These are phyloP conservation scores for Drosophila virilis DNA, from an alignment of 1,140 invertebrate species.

Conservation along the genomic window DNA sequence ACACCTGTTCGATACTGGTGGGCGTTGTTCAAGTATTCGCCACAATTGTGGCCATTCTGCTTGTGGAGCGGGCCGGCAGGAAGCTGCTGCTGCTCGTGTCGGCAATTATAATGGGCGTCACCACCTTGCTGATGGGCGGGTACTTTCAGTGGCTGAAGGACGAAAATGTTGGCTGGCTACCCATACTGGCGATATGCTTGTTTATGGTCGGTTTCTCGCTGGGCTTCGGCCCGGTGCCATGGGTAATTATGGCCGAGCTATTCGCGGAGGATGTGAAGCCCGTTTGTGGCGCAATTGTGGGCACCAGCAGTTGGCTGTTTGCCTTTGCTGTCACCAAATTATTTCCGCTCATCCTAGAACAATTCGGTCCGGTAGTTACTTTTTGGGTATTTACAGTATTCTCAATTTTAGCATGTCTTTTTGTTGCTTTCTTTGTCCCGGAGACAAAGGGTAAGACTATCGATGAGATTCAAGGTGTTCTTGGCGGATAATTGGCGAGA, in stretches of 20 bases:
- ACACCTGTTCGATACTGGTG: constrained; percentile 88
- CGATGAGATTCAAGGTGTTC: constrained; percentile 86
- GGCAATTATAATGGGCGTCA: constrained; percentile 86
- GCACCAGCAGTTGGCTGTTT: constrained; percentile 90
- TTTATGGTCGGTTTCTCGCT: constrained; percentile 92
- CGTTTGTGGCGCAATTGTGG: constrained; percentile 89
- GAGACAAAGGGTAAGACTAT: constrained; percentile 90
- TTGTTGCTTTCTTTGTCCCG: constrained; percentile 87
- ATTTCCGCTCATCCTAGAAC: constrained; percentile 67
- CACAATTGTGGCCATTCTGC: constrained; percentile 87
- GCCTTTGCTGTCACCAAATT: constrained; percentile 92
- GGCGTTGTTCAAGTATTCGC: constrained; percentile 89
- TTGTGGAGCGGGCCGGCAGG: constrained; percentile 89
- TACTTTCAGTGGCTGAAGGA: constrained; percentile 85
- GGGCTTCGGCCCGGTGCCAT: constrained; percentile 93
- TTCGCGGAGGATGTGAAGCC: constrained; percentile 91
- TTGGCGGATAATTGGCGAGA: neutral
- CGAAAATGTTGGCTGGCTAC: constrained; percentile 86
- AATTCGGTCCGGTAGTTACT: constrained; percentile 86
- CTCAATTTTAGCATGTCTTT: constrained; percentile 86
- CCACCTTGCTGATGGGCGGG: constrained; percentile 86
- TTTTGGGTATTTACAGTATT: constrained; percentile 90
- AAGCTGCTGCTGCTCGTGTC: constrained; percentile 89
- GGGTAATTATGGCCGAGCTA: constrained; percentile 90
- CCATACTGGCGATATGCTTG: constrained; percentile 88